These are phyloP conservation scores for Acrossocheilus wenchowensis DNA, from an alignment of 2,797 vertebrate species.

Conservation along the genomic window DNA sequence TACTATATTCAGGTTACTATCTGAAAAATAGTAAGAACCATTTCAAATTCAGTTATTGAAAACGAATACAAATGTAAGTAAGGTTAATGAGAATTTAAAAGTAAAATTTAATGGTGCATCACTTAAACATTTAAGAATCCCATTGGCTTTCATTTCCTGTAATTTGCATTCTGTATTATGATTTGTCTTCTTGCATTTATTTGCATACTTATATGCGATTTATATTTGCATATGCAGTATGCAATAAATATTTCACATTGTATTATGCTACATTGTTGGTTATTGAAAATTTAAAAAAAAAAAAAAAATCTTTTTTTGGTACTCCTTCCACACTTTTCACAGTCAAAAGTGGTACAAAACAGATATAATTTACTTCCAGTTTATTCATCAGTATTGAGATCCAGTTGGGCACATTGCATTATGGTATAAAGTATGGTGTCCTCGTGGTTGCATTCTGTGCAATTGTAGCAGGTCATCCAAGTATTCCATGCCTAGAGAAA, in stretches of 20 bases:
- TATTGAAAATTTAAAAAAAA: background rate
- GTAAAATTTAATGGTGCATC: too few species aligned
- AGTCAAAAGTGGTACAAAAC: background rate
- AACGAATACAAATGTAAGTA: too few species aligned
- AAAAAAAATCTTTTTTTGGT: background rate
- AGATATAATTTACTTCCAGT: background rate
- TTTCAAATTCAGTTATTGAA: too few species aligned
- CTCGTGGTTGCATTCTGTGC: background rate
- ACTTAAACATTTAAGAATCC: too few species aligned
- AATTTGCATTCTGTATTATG: background rate
- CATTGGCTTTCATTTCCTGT: background rate
- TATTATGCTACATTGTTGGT: background rate
- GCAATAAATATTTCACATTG: background rate
- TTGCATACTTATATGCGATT: background rate
- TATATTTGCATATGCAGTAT: background rate
- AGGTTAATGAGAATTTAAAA: too few species aligned
- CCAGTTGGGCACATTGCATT: background rate
- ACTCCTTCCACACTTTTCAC: background rate
- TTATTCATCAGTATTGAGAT: background rate
- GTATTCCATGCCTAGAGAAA: constrained; percentile 9
- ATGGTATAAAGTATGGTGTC: background rate
- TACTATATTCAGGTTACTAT: background rate
- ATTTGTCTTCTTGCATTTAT: background rate
- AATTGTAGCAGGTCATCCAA: background rate
- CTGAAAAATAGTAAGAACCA: background rate